Evolutionary conservation across 2,797 vertebrate genomes (phyloP), one percentile per base, ranked within the genome.

Genomic region (Nannoperca obscura): DNA sequence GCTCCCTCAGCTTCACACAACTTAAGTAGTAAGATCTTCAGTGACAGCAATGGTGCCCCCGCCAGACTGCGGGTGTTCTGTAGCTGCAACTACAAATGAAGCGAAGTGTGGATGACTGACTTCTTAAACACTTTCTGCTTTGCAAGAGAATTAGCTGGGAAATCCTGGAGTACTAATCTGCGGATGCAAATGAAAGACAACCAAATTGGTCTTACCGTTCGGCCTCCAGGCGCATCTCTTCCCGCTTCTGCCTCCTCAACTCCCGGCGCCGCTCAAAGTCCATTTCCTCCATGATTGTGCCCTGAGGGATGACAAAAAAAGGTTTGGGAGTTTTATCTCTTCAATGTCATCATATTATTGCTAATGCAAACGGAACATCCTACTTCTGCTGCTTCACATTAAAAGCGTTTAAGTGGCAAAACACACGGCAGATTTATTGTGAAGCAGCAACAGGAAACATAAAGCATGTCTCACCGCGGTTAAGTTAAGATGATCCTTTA

Each of bases 211-310:
- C 79, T 95, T 94, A 99, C 98, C 98, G 97, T 86, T 99, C 97
- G 5, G 97, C 96, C 91, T 99, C 98, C 50, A 97, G 93, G 15
- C 98, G 97, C 97, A 99, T 99, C 94, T 99, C 98, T 92, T 99
- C 98, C 14, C 98, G 95, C 93, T 99, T 99, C 95, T 99, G 98
- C 91, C 97, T 98, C 92, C 98, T 96, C 81, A 98, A 95, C 79
- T 99, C 98, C 92, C 98, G 95, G 94, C 98, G 98, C 91, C 96
- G 96, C 88, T 99, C 98, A 90, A 99, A 99, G 94, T 99, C 98
- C 86, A 93, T 90, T 92, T 99, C 98, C 90, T 99, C 98, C 98
- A 99, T 99, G 94, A 86, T 92, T 92, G 91, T 80, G 88, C 89
- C 86, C 93, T 96, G 84, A 67, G 0, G 82, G 80, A 89, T 86